Evolutionary conservation across 2,888 invertebrate species (phyloP), one percentile per base, ranked within the genome.

Genomic region (Plagodis pulveraria): DNA sequence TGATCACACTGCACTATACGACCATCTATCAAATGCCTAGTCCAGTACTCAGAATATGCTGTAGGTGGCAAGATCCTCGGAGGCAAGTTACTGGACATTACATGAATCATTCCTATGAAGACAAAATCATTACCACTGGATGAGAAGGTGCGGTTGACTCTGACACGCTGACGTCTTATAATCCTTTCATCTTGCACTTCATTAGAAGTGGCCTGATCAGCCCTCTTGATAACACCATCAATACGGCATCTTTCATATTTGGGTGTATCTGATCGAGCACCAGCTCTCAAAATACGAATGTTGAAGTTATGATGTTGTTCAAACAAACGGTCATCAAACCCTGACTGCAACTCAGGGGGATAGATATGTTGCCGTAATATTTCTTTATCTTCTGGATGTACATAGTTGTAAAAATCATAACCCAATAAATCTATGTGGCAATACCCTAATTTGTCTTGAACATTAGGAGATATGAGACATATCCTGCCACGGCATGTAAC

Each of bases 1-100:
- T 98, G 98, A 83, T 98, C 98, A 81, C 97, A 97, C 80, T 96
- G 97, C 50, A 98, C 95, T 68, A 98, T 98, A 48, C 96, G 94
- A 0, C 98, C 98, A 89, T 98, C 98, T 53, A 98, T 95, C 57
- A 97, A 93, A 87, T 98, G 98, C 68, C 98, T 94, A 0, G 98
- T 98, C 79, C 97, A 95, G 84, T 98, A 98, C 83, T 98, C 98
- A 75, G 98, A 95, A 70, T 96, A 95, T 38, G 95, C 88, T 41
- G 89, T 86, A 1, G 92, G 95, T 50, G 96, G 94, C 53, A 96
- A 93, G 49, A 92, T 83, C 50, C 84, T 80, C 40, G 88, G 79
- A 57, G 96, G 96, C 76, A 96, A 94, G 34, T 82, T 76, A 72
- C 80, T 87, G 7, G 90, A 78, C 72, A 96, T 86, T 34, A 97